Base-by-base conservation (phyloP, 2,888 invertebrate species). In the Tetragnatha montana region DNA sequence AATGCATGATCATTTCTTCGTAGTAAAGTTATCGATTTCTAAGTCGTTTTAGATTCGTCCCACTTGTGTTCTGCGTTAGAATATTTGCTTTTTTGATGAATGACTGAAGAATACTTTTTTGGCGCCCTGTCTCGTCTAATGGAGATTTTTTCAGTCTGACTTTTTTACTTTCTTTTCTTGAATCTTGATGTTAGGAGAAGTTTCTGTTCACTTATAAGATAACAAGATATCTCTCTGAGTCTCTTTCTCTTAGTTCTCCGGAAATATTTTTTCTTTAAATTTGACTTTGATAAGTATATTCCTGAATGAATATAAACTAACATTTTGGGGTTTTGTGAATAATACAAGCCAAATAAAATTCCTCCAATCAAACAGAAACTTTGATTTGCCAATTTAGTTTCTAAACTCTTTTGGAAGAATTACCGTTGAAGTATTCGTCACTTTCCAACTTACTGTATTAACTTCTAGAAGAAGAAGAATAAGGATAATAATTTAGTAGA, bases 11-110 rank as follows among this genome's bases (percentile, higher is more conserved):
- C 80, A 81, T 87, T 87, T 87, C 75, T 50, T 49, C 47, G 49
- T 21, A 60, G 69, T 60, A 22, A 22, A 74, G 47, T 35, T 68
- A 87, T 87, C 87, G 87, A 87, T 87, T 74, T 68, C 71, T 75
- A n/a, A 50, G 69, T 81, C 75, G 68, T 75, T 75, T 75, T 74
- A 80, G 74, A 81, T 81, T 75, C 74, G 69, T 75, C 75, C 74
- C 81, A 35, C 79, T 87, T 81, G 73, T 87, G 81, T 81, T 81
- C 73, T 68, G 75, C 81, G 60, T 87, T 87, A 81, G 87, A 87
- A 87, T 87, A 87, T 87, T 87, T 87, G 87, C 87, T 87, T 75
- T 80, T 74, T 81, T 87, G 87, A 87, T 87, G 81, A 87, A 87
- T 87, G 87, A 75, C 81, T 68, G 75, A 87, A 81, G 81, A 75